phyloP scores from a whole-genome alignment of 2,888 invertebrate genomes.

The Hetaerina titia region DNA sequence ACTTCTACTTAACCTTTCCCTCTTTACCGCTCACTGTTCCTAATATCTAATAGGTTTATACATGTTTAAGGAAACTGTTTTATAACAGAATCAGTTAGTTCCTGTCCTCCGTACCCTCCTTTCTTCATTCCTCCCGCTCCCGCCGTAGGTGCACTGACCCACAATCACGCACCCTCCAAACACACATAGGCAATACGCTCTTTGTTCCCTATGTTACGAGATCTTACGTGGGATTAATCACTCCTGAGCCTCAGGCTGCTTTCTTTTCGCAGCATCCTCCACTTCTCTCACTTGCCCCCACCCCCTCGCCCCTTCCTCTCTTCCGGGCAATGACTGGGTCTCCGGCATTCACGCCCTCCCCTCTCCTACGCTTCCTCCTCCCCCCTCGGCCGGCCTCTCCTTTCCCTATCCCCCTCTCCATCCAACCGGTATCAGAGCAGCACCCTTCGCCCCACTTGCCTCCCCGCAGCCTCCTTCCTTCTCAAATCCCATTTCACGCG shows the following conservation, averaged over 20 bases:
- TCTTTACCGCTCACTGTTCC: no score
- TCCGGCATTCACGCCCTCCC: background rate
- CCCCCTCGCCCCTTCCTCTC: background rate
- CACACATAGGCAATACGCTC: background rate
- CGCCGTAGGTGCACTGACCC: background rate
- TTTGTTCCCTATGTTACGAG: conserved; percentile 46
- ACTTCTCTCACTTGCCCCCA: background rate
- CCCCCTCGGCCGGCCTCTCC: background rate
- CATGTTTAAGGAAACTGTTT: no score
- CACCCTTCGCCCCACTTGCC: background rate
- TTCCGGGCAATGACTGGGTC: background rate
- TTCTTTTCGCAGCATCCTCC: conserved; percentile 22
- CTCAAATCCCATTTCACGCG: background rate
- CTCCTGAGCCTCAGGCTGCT: conserved; percentile 19
- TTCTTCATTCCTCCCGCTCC: background rate
- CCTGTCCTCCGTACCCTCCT: background rate
- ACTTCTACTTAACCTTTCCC: no score
- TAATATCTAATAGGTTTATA: no score
- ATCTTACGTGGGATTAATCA: conserved; percentile 49
- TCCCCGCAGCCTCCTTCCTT: background rate
- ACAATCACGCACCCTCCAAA: background rate
- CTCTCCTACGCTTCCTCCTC: background rate
- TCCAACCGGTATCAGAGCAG: background rate
- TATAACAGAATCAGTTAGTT: no score
- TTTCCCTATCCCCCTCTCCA: background rate